Evolutionary conservation across 2,113 vertebrate species (phyloP).

Genomic region (Egretta garzetta): DNA sequence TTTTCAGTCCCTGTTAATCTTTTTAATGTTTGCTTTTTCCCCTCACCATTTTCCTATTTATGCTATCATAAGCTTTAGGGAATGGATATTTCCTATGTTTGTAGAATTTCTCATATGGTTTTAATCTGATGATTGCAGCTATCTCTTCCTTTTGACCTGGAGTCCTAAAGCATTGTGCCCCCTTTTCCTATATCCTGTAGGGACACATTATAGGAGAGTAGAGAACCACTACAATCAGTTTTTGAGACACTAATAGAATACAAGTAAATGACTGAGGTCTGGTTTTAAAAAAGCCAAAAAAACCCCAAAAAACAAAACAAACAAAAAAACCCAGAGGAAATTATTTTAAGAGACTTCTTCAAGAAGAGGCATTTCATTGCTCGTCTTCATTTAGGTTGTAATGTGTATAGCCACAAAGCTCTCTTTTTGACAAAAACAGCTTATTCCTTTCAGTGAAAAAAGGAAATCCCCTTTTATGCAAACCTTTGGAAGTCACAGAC

Average conservation of each 20-base stretch:
- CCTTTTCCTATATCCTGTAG: neutral
- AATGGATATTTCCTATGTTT: neutral
- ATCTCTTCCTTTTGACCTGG: neutral
- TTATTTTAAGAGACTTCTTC: neutral
- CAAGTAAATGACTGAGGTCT: neutral
- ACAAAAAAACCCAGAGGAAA: neutral
- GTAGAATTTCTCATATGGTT: neutral
- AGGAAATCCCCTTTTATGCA: neutral
- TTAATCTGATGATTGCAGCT: neutral
- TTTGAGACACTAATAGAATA: neutral
- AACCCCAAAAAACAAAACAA: too few species aligned
- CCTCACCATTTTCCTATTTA: neutral
- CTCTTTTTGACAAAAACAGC: neutral
- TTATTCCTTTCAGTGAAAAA: neutral
- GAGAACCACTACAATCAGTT: neutral
- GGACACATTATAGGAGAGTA: neutral
- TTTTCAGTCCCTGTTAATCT: neutral
- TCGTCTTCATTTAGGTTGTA: neutral
- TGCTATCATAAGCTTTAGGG: neutral
- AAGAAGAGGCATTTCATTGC: neutral
- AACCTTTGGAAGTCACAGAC: neutral
- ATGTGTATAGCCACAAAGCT: neutral
- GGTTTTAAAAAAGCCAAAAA: neutral
- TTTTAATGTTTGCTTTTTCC: neutral
- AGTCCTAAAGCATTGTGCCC: neutral